Conservation (phyloP, 2,797 vertebrate species). For the Melanotaenia trifasciata region DNA sequence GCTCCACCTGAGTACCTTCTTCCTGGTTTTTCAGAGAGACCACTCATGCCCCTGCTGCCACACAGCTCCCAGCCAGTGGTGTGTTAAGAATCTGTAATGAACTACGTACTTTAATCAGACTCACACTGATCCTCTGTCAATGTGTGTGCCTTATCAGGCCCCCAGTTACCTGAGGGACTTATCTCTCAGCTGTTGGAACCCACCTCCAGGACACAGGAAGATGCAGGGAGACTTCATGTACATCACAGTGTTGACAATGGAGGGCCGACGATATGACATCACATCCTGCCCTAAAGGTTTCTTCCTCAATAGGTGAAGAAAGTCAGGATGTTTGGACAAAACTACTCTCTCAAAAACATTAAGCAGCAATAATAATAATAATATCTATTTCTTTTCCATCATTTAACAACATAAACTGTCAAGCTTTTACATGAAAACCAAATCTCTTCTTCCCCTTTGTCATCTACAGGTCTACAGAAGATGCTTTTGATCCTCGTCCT, state of each 20-base stretch:
- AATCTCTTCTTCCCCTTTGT: neutral
- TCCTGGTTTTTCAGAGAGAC: conserved; percentile 84
- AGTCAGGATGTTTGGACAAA: neutral
- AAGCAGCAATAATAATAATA: neutral
- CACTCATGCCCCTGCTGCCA: conserved; percentile 84
- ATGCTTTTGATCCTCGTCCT: conserved; percentile 83
- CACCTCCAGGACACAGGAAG: conserved; percentile 86
- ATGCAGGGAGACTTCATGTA: conserved; percentile 87
- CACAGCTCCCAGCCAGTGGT: conserved; percentile 82
- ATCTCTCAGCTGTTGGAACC: conserved; percentile 88
- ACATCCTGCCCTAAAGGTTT: conserved; percentile 86
- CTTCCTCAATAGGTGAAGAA: conserved; percentile 82
- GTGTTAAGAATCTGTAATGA: neutral
- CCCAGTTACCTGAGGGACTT: conserved; percentile 81
- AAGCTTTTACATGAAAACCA: neutral
- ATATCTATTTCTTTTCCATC: neutral
- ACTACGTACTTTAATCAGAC: conserved; percentile 2
- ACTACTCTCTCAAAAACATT: neutral
- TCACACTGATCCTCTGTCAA: neutral
- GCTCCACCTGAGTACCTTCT: conserved; percentile 85
- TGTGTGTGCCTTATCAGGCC: conserved; percentile 61
- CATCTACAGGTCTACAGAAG: conserved; percentile 79
- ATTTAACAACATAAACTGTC: neutral
- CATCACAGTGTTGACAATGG: conserved; percentile 80
- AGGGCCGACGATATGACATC: conserved; percentile 82